Evolutionary conservation across 2,113 vertebrate genomes (phyloP).

Genomic region (Eubucco bourcierii): DNA sequence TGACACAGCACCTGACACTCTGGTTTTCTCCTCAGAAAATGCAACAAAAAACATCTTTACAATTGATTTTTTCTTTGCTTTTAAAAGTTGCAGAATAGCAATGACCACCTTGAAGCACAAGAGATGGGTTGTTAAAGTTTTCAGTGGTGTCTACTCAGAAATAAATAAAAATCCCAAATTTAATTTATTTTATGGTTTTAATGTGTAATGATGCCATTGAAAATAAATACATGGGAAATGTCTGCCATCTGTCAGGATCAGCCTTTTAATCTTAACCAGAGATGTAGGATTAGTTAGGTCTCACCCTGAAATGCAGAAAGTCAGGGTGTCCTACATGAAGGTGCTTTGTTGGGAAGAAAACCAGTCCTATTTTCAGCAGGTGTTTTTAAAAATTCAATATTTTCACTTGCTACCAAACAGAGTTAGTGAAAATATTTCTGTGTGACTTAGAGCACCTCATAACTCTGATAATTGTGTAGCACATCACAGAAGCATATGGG

Average conservation of each 20-base stretch:
- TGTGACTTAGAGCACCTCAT: neutral
- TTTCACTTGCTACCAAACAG: neutral
- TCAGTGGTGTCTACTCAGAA: constrained; percentile 30
- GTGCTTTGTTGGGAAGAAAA: neutral
- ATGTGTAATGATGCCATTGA: neutral
- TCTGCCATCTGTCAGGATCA: neutral
- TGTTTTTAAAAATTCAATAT: neutral
- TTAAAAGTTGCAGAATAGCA: constrained; percentile 36
- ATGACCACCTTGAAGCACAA: constrained; percentile 48
- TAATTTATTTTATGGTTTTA: neutral
- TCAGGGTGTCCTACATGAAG: accelerated
- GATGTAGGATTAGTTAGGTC: neutral
- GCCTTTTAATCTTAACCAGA: neutral
- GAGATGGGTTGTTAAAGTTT: neutral
- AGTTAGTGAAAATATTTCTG: neutral
- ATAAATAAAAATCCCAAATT: constrained; percentile 27
- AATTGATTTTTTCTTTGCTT: neutral
- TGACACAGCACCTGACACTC: neutral
- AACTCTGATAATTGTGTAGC: neutral
- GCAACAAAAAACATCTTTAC: neutral
- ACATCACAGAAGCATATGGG: neutral
- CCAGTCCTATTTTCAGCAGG: neutral
- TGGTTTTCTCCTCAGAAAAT: constrained; percentile 16
- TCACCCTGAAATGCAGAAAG: neutral
- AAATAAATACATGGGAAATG: neutral